Evolutionary conservation across 2,797 vertebrate genomes (phyloP).

Genomic region (Phalanger gymnotis): DNA sequence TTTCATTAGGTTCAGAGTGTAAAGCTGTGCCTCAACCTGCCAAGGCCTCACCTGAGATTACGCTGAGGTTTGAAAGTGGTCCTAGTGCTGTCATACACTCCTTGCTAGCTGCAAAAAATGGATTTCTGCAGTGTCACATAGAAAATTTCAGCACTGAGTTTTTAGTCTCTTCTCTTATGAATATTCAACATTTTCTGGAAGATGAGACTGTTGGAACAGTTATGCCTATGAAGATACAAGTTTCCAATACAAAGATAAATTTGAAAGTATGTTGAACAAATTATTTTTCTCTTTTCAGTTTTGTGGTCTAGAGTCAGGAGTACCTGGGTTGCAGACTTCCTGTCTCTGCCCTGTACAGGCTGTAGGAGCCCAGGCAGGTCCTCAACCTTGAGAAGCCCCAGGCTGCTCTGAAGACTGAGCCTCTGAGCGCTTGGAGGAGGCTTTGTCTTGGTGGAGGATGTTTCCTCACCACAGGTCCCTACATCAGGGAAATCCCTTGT

Average conservation of each 20-base stretch:
- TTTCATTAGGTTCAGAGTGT: slow-evolving; percentile 84
- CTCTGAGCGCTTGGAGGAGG: not conserved
- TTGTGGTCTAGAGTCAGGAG: not conserved
- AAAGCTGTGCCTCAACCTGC: slow-evolving; percentile 77
- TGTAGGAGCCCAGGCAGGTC: accelerated
- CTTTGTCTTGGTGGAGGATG: not conserved
- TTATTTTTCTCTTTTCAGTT: slow-evolving; percentile 50
- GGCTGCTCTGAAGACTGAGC: not conserved
- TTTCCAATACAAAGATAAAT: slow-evolving; percentile 92
- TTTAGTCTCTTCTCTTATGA: slow-evolving; percentile 93
- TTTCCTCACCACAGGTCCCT: not conserved
- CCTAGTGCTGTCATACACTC: slow-evolving; percentile 92
- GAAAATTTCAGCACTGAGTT: slow-evolving; percentile 93
- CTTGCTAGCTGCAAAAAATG: slow-evolving; percentile 93
- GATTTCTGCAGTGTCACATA: slow-evolving; percentile 95
- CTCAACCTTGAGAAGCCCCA: not conserved
- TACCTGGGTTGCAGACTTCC: not conserved
- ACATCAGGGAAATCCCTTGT: not conserved
- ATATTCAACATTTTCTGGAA: slow-evolving; percentile 95
- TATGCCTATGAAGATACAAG: slow-evolving; percentile 96
- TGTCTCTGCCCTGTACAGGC: not conserved
- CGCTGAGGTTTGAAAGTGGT: slow-evolving; percentile 92
- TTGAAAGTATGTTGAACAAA: slow-evolving; percentile 89
- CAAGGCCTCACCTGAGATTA: slow-evolving; percentile 90
- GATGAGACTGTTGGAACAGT: slow-evolving; percentile 93